phyloP scores from a whole-genome alignment of 2,113 vertebrate genomes.

The Pseudorhombus dupliciocellatus region DNA sequence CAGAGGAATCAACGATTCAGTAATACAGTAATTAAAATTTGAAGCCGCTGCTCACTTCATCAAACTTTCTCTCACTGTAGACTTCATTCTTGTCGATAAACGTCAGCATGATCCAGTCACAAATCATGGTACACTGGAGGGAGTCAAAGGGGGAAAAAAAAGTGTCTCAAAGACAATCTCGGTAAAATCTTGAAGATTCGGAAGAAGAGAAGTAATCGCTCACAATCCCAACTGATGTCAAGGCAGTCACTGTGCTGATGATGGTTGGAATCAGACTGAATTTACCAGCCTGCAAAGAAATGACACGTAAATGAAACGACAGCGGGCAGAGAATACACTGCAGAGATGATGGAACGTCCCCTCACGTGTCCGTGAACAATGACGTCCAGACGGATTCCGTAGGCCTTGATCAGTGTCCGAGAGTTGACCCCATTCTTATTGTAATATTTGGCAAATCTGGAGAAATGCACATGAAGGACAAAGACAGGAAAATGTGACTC shows the following conservation, averaged over 20 bases:
- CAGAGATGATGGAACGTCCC: neutral
- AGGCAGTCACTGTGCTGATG: constrained; percentile 89
- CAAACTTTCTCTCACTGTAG: constrained; percentile 90
- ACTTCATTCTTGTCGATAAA: constrained; percentile 91
- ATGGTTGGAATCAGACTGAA: constrained; percentile 92
- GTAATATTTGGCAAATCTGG: constrained; percentile 90
- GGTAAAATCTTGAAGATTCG: neutral
- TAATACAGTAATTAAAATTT: neutral
- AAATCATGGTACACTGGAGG: constrained; percentile 90
- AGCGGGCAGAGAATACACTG: neutral
- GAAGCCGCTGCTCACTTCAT: constrained; percentile 81
- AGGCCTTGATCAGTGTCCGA: constrained; percentile 88
- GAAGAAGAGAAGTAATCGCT: constrained; percentile 59
- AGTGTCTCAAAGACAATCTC: neutral
- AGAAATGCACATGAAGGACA: neutral
- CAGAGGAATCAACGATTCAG: neutral
- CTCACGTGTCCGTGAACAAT: constrained; percentile 90
- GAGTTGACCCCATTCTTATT: constrained; percentile 77
- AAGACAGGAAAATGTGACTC: neutral
- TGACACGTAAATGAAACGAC: neutral
- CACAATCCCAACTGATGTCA: constrained; percentile 93
- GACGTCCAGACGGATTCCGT: constrained; percentile 89
- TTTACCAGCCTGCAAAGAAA: constrained; percentile 86
- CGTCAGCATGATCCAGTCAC: constrained; percentile 93
- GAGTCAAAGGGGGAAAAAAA: neutral